Base-by-base conservation (phyloP, 2,888 invertebrate species). In the Drosophila austrosaltans region DNA sequence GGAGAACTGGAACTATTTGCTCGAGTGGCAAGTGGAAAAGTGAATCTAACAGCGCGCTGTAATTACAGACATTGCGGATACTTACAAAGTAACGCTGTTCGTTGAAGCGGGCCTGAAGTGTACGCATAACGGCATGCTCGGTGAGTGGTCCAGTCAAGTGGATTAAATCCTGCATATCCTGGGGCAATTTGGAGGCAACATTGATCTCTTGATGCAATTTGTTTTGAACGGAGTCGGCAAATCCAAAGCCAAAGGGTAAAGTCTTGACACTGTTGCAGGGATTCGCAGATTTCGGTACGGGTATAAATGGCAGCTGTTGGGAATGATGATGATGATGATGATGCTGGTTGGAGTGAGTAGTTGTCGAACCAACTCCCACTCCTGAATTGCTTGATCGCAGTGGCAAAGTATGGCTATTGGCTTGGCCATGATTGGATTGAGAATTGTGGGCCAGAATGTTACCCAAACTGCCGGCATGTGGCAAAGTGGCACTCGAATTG, bases 111-210 rank as follows among this genome's bases (percentile, higher is more conserved):
- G 97, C 96, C 91, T 98, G 97, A 78, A 98, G 94, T 89, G 97
- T 97, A 91, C 97, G 95, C 93, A 98, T 96, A 59, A 98, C 96
- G 69, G 98, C 97, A 92, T 98, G 98, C 93, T 98, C 98, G 40
- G 98, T 98, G 87, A 98, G 95, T 63, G 98, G 98, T 40, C 97
- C 98, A 57, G 96, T 95, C 89, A 98, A 94, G 93, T 98, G 98
- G 91, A 98, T 98, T 87, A 98, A 95, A 93, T 98, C 98, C 90
- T 97, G 96, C 91, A 97, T 94, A 92, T 96, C 92, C 66, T 84
- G 80, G 30, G 90, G 86, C 56, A 87, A 82, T 53, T 90, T 91
- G 44, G 81, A 71, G 73, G 70, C 16, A n/a, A 74, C 71, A 56
- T 66, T 74, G 42, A 30, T 32, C 60, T 72, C 76, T 25, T 78